Evolutionary conservation across 2,888 invertebrate genomes (phyloP), one percentile per base, ranked within the genome.

Genomic region (Meloe dianella): DNA sequence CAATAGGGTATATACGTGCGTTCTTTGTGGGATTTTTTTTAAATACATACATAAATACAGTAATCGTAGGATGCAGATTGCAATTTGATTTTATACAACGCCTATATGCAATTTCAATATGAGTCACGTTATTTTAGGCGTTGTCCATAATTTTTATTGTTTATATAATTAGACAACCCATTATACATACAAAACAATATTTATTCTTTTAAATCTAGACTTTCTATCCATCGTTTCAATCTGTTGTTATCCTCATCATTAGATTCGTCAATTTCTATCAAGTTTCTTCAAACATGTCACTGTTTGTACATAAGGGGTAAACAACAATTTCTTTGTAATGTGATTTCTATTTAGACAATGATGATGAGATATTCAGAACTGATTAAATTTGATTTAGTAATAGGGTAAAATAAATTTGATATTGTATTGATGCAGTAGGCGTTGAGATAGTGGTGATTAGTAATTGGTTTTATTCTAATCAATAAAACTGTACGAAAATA

Each of bases 141-240:
- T 41, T 41, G 41, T n/a, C 41, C 1, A 41, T n/a, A 41, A 7
- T 41, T 41, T 41, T 41, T 41, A 17, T 41, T 41, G n/a, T 41
- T 41, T 41, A 17, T 41, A 41, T 41, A 41, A n/a, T 41, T 41
- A 41, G n/a, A 41, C 41, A 41, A 41, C 41, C 41, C 41, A 41
- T 41, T 41, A 41, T 41, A 41, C 41, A 41, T 17, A 17, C 17
- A n/a, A 41, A 7, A 7, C 1, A 6, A 3, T 6, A 41, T 41
- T n/a, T 17, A 7, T 41, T 7, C 12, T 12, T 17, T 5, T 0
- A n/a, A 41, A 38, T 14, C 3, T n/a, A n/a, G 41, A 41, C 41
- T 41, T 41, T 41, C 41, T 17, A 41, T 41, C 10, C 1, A 41
- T 41, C 10, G n/a, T 12, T 41, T 41, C n/a, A 41, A 17, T 17